A percentile compares a stretch with the other conserved stretches of the same genome.
Evolutionary conservation across 64 coral and sea anemone genomes (phyloP).

Genomic region (Catalaphyllia jardinei): DNA sequence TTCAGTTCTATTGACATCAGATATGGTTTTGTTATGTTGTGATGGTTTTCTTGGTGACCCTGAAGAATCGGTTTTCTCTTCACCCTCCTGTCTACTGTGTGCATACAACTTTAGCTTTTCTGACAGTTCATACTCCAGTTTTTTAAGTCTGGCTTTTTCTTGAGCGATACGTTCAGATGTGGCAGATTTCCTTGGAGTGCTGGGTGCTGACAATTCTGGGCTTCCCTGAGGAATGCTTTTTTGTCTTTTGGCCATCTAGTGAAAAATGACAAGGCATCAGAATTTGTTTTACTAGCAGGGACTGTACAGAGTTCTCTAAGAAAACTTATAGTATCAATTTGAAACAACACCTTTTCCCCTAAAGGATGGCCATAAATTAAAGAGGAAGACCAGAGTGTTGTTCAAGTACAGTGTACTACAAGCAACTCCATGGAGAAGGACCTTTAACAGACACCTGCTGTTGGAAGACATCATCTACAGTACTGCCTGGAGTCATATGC

Average conservation of each 20-base stretch:
- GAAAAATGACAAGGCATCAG: neutral
- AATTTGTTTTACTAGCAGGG: neutral
- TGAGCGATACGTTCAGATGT: conserved; percentile 75
- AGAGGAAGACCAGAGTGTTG: too few relatives aligned
- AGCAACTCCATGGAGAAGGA: too few relatives aligned
- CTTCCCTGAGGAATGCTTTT: conserved; percentile 14
- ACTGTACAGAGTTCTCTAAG: too few relatives aligned
- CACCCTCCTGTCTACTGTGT: conserved; percentile 25
- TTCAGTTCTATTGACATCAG: neutral
- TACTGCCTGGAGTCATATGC: too few relatives aligned
- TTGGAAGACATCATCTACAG: too few relatives aligned
- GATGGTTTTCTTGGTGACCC: neutral
- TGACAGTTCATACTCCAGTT: conserved; percentile 79
- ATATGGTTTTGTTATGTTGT: neutral
- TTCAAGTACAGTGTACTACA: too few relatives aligned
- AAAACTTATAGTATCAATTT: too few relatives aligned
- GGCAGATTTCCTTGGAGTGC: conserved; percentile 61
- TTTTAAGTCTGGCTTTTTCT: conserved; percentile 82
- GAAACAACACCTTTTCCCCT: too few relatives aligned
- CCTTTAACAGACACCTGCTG: too few relatives aligned
- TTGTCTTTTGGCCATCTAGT: conserved; percentile 53
- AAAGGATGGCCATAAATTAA: too few relatives aligned
- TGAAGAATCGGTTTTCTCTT: neutral
- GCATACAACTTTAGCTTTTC: conserved; percentile 60
- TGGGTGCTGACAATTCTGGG: conserved; percentile 28